Conservation (phyloP, 2,797 vertebrate genomes). For the Sebastes wilsoni region DNA sequence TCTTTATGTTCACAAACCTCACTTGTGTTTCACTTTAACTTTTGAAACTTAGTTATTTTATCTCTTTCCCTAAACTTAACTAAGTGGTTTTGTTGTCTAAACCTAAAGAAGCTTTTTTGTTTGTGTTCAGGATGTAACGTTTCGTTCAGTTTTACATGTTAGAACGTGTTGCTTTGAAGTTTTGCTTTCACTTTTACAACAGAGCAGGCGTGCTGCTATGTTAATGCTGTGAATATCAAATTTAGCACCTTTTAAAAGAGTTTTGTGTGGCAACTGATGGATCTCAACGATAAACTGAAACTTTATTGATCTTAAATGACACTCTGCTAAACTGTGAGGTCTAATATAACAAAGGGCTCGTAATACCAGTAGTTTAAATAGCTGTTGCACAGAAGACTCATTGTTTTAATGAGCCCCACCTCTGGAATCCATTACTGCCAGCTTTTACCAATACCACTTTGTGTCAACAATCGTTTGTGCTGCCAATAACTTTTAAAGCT, state of each 20-base stretch:
- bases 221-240: not conserved
- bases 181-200: too few relatives aligned
- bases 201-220: too few relatives aligned
- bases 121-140: too few relatives aligned
- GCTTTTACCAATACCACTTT: not conserved
- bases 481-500: conserved; percentile 5
- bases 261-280: not conserved
- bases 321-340: not conserved
- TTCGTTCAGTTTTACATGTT: too few relatives aligned
- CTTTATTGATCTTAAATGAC: not conserved
- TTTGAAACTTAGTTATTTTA: too few relatives aligned
- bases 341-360: not conserved
- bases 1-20: too few relatives aligned
- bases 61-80: too few relatives aligned
- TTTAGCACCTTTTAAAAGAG: not conserved
- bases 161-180: too few relatives aligned
- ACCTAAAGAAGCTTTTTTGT: too few relatives aligned
- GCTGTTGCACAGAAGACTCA: not conserved
- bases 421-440: not conserved
- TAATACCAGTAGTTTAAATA: not conserved
- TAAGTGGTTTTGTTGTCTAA: too few relatives aligned
- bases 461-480: not conserved
- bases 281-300: not conserved
- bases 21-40: too few relatives aligned
- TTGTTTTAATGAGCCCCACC: not conserved